Evolutionary conservation across 2,797 vertebrate species (phyloP).

Genomic region (Carduelis carduelis): DNA sequence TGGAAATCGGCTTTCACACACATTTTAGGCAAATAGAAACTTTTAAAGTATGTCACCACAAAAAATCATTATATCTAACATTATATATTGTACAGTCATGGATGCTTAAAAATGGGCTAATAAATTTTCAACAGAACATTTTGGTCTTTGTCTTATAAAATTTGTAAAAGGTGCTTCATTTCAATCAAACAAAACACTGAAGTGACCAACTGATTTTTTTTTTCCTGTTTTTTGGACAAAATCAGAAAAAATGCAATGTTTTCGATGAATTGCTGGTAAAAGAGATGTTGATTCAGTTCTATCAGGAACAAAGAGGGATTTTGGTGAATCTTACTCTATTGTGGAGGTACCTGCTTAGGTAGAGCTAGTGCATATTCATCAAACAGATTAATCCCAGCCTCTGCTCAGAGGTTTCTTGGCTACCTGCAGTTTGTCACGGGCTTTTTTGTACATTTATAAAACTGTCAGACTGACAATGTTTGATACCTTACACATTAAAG

Average conservation of each 20-base stretch:
- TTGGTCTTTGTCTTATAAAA: not conserved
- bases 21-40: not conserved
- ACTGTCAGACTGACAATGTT: slow-evolving; percentile 28
- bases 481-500: slow-evolving; percentile 57
- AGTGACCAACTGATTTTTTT: not conserved
- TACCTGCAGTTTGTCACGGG: not conserved
- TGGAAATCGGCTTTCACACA: not conserved
- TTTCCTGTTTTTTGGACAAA: not conserved
- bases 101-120: not conserved
- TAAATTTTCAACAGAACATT: not conserved
- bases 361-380: not conserved
- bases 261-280: not conserved
- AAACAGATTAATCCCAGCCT: not conserved
- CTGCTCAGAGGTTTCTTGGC: slow-evolving; percentile 33
- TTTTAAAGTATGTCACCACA: not conserved
- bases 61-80: not conserved
- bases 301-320: not conserved
- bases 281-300: not conserved
- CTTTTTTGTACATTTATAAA: slow-evolving; percentile 30
- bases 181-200: not conserved
- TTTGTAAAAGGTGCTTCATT: not conserved
- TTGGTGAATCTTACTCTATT: not conserved
- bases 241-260: not conserved
- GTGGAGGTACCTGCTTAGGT: not conserved
- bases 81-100: not conserved